These are phyloP conservation scores for Platalea minor DNA, from an alignment of 2,797 vertebrate species.

Conservation along the genomic window DNA sequence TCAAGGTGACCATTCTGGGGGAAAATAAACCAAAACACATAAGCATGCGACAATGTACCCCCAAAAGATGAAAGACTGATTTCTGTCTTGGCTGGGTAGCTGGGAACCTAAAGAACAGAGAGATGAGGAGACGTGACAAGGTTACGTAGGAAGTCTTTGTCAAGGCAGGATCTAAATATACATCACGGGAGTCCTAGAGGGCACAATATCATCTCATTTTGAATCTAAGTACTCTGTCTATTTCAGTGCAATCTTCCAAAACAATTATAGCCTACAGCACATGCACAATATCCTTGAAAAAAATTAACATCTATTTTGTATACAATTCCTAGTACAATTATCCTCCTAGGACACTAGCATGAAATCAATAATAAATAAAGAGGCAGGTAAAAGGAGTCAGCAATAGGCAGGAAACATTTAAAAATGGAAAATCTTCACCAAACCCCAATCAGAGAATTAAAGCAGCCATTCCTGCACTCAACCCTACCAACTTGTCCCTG, in stretches of 20 bases:
- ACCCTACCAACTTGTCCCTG: neutral
- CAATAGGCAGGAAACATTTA: neutral
- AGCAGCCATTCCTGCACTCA: neutral
- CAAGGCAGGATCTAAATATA: conserved; percentile 25
- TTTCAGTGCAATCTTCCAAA: conserved; percentile 50
- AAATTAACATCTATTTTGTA: conserved; percentile 23
- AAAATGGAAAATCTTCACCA: neutral
- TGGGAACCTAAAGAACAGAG: neutral
- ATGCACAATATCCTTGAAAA: neutral
- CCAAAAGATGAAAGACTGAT: neutral
- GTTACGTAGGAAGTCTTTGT: neutral
- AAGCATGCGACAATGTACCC: neutral
- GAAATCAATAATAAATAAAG: conserved; percentile 1
- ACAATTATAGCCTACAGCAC: conserved; percentile 45
- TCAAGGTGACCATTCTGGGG: neutral
- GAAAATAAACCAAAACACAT: neutral
- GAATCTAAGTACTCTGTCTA: neutral
- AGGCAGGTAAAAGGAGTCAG: neutral
- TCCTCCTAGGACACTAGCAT: neutral
- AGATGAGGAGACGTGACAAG: neutral
- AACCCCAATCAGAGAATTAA: neutral
- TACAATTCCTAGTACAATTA: conserved; percentile 22
- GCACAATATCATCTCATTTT: conserved; percentile 22
- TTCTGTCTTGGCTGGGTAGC: neutral
- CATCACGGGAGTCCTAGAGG: conserved; percentile 16